Evolutionary conservation across 2,888 invertebrate genomes (phyloP), one percentile per base, ranked within the genome.

Genomic region (Tenthredo amoena): DNA sequence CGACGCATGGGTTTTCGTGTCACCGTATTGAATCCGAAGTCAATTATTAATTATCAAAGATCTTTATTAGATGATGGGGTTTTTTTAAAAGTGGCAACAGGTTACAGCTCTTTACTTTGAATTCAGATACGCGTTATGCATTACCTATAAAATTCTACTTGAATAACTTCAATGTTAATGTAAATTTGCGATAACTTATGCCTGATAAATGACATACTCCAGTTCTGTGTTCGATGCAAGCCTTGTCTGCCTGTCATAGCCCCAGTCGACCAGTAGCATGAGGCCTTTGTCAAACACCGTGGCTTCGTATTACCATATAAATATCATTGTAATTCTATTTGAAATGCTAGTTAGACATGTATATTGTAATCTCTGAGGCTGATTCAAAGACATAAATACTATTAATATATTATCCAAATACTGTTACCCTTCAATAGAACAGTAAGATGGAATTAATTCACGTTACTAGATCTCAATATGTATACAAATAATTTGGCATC

Each of bases 1-100:
- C 50, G 82, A 47, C 82, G 31, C 15, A 58, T 77, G 47, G 21
- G n/a, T 62, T 62, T 81, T 62, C 26, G n/a, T 34, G 26, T 26
- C 43, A 50, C 15, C 31, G 10, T 15, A 43, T 62, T 81, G 21
- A 62, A 81, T 81, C 68, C 31, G 18, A 43, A 71, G 85, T 85
- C 85, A 83, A 85, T 82, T 83, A 85, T 72, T 84, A 62, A 72
- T 65, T 65, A 85, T 84, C 58, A 68, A 85, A 81, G 26, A 84
- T 68, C 62, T 50, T 18, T 26, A 84, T 50, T 50, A 72, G 43
- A 55, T 31, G 18, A 37, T 31, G 31, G 31, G 71, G 21, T 74
- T 40, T 0, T 74, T 12, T 26, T 74, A 26, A 12, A 31, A 74
- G 21, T 43, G 9, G n/a, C 40, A 43, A 12, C 72, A 5, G 21